Conservation (phyloP, 2,797 vertebrate species). For the Pampus argenteus region DNA sequence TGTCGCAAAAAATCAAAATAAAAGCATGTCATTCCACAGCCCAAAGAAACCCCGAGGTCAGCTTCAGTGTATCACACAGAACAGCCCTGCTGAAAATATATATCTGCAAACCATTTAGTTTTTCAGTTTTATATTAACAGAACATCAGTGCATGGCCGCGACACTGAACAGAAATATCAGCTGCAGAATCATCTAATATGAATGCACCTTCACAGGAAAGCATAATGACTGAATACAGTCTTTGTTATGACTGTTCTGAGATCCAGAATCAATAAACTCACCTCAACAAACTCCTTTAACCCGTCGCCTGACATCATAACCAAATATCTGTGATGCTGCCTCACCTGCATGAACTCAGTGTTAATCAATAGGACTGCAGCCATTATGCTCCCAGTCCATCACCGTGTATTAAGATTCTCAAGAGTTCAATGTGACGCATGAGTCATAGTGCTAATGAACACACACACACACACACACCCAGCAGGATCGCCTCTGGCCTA, state of each 20-base stretch:
- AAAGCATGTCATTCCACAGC: no score
- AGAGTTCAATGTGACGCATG: conserved; percentile 37
- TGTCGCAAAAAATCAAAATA: no score
- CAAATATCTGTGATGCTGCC: conserved; percentile 36
- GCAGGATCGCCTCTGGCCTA: conserved; percentile 47
- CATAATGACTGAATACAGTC: background rate
- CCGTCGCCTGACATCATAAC: conserved; percentile 39
- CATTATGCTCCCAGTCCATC: conserved; percentile 40
- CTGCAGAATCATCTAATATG: background rate
- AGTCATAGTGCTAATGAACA: conserved; percentile 43
- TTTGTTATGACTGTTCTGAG: background rate
- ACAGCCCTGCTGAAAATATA: no score
- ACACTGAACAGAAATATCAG: no score
- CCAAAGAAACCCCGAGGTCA: no score
- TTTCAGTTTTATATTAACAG: no score
- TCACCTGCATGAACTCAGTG: conserved; percentile 25
- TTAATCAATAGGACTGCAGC: conserved; percentile 42
- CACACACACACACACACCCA: conserved; percentile 19
- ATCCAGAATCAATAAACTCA: conserved; percentile 26
- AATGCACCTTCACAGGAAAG: background rate
- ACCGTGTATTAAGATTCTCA: conserved; percentile 18
- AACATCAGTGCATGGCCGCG: no score
- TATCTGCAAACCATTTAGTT: no score
- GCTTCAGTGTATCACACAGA: no score
- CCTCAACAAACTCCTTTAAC: conserved; percentile 21